phyloP scores from a whole-genome alignment of 1,140 invertebrate genomes.

The Plutomurus gul region DNA sequence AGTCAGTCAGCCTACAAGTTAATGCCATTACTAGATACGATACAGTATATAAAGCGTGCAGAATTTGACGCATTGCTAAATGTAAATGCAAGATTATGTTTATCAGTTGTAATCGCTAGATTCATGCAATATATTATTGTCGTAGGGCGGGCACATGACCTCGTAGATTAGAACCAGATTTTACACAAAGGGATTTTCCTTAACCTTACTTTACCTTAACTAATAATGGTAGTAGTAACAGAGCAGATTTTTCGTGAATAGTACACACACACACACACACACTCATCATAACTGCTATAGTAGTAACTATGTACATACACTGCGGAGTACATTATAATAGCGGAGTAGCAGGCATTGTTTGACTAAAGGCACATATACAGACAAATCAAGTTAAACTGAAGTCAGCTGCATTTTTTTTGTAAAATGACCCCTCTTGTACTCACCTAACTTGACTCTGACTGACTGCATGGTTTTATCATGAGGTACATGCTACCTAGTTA shows the following conservation, averaged over 20 bases:
- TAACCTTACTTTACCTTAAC: not conserved
- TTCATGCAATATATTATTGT: slow-evolving; percentile 25
- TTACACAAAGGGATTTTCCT: slow-evolving; percentile 2
- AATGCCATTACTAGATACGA: no score
- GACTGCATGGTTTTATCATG: not conserved
- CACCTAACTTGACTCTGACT: not conserved
- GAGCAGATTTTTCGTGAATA: not conserved
- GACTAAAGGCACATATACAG: no score
- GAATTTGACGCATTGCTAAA: not conserved
- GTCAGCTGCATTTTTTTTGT: not conserved
- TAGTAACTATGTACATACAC: no score
- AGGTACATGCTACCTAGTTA: not conserved
- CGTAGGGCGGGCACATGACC: slow-evolving; percentile 25
- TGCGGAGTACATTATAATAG: no score
- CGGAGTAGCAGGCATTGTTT: no score
- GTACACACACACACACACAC: no score
- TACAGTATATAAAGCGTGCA: no score
- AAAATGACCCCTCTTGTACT: not conserved
- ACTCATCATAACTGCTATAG: no score
- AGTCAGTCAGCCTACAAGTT: no score
- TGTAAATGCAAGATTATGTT: slow-evolving; percentile 28
- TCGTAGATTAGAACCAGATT: slow-evolving; percentile 26
- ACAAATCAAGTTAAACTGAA: not conserved
- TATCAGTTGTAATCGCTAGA: slow-evolving; percentile 15
- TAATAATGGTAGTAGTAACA: not conserved